Percentiles rank a stretch among this genome's conserved stretches.
phyloP scores from a whole-genome alignment of 2,888 invertebrate species.

The Drosophila kuntzei region DNA sequence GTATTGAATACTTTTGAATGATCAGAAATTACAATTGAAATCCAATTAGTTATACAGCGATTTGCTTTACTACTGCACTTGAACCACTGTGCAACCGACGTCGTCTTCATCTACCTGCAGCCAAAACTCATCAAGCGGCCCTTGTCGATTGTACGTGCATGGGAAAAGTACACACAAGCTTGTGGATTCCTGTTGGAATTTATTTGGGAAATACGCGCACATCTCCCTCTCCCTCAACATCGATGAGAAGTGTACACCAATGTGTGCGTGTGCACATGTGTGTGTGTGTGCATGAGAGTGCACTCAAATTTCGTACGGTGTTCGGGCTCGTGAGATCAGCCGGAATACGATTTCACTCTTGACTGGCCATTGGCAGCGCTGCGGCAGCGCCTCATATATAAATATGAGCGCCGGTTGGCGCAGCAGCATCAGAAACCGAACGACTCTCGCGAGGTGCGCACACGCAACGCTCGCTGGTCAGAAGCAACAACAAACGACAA shows the following conservation, averaged over 20 bases:
- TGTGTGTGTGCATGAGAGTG: slow-evolving; percentile 70
- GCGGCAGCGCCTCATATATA: slow-evolving; percentile 80
- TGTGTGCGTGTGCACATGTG: slow-evolving; percentile 26
- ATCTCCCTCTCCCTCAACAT: slow-evolving; percentile 53
- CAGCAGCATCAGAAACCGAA: slow-evolving; percentile 85
- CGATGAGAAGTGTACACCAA: slow-evolving; percentile 39
- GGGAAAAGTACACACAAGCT: slow-evolving; percentile 84
- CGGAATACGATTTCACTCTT: slow-evolving; percentile 81
- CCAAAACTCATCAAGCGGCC: slow-evolving; percentile 80
- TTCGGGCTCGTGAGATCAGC: slow-evolving; percentile 80
- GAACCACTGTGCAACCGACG: slow-evolving; percentile 61
- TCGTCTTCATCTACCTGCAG: slow-evolving; percentile 76
- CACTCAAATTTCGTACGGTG: slow-evolving; percentile 81
- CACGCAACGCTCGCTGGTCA: slow-evolving; percentile 68
- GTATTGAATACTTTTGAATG: neutral
- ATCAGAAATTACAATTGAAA: slow-evolving; percentile 12
- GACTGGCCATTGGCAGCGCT: slow-evolving; percentile 75
- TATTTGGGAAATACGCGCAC: slow-evolving; percentile 83
- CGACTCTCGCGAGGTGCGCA: slow-evolving; percentile 82
- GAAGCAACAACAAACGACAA: slow-evolving; percentile 40
- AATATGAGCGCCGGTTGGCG: slow-evolving; percentile 83
- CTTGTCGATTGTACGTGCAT: slow-evolving; percentile 82
- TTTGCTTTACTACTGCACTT: neutral
- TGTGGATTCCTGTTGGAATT: slow-evolving; percentile 84
- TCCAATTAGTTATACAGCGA: slow-evolving; percentile 24